Percentiles rank a stretch among this genome's conserved stretches.
These are phyloP conservation scores for Percopsis transmontana DNA, from an alignment of 2,113 vertebrate genomes.

Conservation along the genomic window DNA sequence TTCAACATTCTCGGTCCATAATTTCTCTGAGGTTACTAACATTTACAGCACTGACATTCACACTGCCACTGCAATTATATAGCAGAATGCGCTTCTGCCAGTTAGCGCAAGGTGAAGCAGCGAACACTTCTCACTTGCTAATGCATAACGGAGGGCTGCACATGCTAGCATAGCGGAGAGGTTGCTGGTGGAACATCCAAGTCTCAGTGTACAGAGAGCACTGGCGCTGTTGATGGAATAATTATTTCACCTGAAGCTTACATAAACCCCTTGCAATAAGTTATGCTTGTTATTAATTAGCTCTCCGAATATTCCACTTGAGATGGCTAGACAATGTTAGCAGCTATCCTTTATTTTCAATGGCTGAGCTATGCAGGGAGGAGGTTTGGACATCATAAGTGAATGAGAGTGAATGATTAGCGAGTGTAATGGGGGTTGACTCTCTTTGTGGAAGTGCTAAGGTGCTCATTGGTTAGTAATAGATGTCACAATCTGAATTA, in stretches of 20 bases:
- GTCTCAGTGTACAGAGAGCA: slow-evolving; percentile 26
- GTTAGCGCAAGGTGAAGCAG: slow-evolving; percentile 44
- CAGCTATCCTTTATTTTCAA: slow-evolving; percentile 44
- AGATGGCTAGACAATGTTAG: slow-evolving; percentile 53
- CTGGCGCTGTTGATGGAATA: slow-evolving; percentile 22
- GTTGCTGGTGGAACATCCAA: slow-evolving; percentile 48
- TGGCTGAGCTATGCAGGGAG: slow-evolving; percentile 48
- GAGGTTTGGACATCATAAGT: slow-evolving; percentile 49
- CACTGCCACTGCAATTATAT: slow-evolving; percentile 47
- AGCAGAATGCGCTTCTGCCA: slow-evolving; percentile 24
- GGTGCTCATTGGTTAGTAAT: slow-evolving; percentile 68
- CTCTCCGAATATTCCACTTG: slow-evolving; percentile 43
- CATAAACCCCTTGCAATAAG: slow-evolving; percentile 41
- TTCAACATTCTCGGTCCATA: slow-evolving; percentile 44
- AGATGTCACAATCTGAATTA: slow-evolving; percentile 68
- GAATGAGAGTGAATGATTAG: slow-evolving; percentile 65
- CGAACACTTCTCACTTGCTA: slow-evolving; percentile 38
- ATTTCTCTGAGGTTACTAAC: slow-evolving; percentile 35
- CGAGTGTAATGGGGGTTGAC: slow-evolving; percentile 56
- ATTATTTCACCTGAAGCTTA: slow-evolving; percentile 55
- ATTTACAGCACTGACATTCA: slow-evolving; percentile 44
- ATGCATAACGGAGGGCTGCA: slow-evolving; percentile 48
- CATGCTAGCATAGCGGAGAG: slow-evolving; percentile 19
- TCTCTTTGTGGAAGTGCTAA: slow-evolving; percentile 52
- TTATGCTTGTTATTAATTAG: slow-evolving; percentile 61